These are phyloP conservation scores for Morpho helenor DNA, from an alignment of 2,888 invertebrate genomes.

Conservation along the genomic window DNA sequence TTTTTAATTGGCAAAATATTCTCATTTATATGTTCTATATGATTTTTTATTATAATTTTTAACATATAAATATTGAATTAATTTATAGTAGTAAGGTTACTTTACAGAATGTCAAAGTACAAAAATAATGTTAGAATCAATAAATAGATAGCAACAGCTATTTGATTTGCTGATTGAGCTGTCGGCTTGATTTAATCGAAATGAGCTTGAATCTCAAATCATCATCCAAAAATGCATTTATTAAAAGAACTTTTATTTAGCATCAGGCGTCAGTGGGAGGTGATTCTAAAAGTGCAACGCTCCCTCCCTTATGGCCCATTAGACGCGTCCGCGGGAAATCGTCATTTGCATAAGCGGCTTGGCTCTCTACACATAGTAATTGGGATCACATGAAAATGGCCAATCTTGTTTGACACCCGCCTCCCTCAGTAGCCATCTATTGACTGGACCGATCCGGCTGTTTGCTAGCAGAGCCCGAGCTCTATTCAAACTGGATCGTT, in stretches of 20 bases:
- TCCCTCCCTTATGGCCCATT: slow-evolving; percentile 59
- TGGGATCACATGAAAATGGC: slow-evolving; percentile 67
- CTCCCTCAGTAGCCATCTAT: slow-evolving; percentile 27
- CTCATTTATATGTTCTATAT: no score
- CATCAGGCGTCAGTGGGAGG: slow-evolving; percentile 19
- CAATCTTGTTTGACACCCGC: slow-evolving; percentile 47
- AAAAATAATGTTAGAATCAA: no score
- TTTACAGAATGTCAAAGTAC: no score
- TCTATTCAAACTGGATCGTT: slow-evolving; percentile 46
- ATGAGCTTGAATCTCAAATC: no score
- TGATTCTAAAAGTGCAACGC: slow-evolving; percentile 62
- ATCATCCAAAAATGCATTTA: neutral
- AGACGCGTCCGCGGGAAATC: slow-evolving; percentile 74
- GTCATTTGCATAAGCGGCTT: slow-evolving; percentile 79
- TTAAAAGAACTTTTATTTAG: neutral
- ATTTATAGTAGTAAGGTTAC: no score
- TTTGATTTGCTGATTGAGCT: no score
- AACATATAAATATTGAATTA: no score
- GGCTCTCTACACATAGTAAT: slow-evolving; percentile 73
- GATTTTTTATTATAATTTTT: no score
- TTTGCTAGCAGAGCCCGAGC: slow-evolving; percentile 30
- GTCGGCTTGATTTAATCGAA: no score
- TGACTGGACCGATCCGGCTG: slow-evolving; percentile 28
- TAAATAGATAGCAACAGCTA: no score
- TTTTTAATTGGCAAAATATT: no score